These are phyloP conservation scores for Aphelocoma coerulescens DNA, from an alignment of 2,113 vertebrate genomes.

Conservation along the genomic window DNA sequence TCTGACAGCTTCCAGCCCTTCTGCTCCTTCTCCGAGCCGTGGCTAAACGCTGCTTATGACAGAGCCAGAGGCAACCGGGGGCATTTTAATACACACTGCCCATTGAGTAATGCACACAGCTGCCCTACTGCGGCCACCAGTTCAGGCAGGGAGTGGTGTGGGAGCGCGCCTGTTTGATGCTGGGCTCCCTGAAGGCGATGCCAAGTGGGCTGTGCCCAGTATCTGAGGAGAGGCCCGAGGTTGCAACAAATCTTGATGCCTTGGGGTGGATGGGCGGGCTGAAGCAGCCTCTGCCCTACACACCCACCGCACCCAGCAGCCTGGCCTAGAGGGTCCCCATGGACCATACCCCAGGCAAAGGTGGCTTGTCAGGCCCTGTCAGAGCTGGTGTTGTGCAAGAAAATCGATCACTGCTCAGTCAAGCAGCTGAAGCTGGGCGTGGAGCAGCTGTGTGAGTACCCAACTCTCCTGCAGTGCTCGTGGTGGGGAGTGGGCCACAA, in stretches of 20 bases:
- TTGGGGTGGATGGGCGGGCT: neutral
- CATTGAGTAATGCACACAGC: neutral
- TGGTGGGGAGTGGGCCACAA: neutral
- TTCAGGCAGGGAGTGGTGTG: neutral
- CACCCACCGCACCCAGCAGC: neutral
- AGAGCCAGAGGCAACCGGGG: neutral
- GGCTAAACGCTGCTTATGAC: neutral
- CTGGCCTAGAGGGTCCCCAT: neutral
- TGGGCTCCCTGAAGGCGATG: neutral
- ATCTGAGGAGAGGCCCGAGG: fast-evolving
- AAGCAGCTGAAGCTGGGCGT: neutral
- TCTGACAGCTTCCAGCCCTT: conserved; percentile 29
- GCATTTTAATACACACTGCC: neutral
- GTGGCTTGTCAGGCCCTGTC: neutral
- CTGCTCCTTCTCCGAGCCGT: neutral
- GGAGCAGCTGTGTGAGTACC: neutral
- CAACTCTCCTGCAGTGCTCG: fast-evolving
- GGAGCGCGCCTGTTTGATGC: neutral
- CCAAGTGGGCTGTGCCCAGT: fast-evolving
- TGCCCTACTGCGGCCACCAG: neutral
- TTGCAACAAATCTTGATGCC: neutral
- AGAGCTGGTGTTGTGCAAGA: neutral
- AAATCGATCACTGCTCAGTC: neutral
- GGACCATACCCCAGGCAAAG: neutral
- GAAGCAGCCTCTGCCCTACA: neutral